Conservation (phyloP, 2,113 vertebrate genomes). For the Meleagris gallopavo region DNA sequence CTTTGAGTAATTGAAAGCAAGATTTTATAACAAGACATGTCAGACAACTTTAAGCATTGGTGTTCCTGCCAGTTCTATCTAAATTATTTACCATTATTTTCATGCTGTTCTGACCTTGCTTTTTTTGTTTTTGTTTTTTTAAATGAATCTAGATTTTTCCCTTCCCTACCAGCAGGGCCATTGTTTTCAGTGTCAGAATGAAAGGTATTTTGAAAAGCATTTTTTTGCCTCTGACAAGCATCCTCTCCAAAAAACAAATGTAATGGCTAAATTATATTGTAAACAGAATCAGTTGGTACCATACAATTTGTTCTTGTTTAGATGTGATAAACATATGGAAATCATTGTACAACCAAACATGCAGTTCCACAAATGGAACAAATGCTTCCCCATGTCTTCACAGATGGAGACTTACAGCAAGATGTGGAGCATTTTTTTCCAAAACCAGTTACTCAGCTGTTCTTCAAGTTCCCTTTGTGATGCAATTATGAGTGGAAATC, state of each 20-base stretch:
- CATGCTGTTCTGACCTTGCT: not conserved
- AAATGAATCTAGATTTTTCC: not conserved
- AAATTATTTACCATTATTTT: not conserved
- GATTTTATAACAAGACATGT: not conserved
- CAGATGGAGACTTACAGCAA: accelerated
- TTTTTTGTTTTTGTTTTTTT: not conserved
- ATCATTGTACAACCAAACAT: not conserved
- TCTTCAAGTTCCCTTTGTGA: not conserved
- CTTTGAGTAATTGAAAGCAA: not conserved
- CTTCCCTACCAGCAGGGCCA: not conserved
- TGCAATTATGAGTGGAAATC: not conserved
- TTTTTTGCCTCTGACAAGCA: not conserved
- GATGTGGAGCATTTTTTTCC: not conserved
- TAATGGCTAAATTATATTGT: not conserved
- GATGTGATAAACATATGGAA: constrained; percentile 35
- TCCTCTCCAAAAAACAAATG: not conserved
- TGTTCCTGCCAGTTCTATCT: constrained; percentile 17
- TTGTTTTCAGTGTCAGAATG: not conserved
- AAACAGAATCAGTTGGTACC: not conserved
- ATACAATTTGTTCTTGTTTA: not conserved
- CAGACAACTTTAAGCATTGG: not conserved
- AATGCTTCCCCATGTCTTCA: not conserved
- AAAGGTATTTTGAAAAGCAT: constrained; percentile 19
- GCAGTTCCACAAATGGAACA: not conserved
- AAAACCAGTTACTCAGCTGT: not conserved